Evolutionary conservation across 2,797 vertebrate species (phyloP), one percentile per base, ranked within the genome.

Genomic region (Sebastolobus altivelis): DNA sequence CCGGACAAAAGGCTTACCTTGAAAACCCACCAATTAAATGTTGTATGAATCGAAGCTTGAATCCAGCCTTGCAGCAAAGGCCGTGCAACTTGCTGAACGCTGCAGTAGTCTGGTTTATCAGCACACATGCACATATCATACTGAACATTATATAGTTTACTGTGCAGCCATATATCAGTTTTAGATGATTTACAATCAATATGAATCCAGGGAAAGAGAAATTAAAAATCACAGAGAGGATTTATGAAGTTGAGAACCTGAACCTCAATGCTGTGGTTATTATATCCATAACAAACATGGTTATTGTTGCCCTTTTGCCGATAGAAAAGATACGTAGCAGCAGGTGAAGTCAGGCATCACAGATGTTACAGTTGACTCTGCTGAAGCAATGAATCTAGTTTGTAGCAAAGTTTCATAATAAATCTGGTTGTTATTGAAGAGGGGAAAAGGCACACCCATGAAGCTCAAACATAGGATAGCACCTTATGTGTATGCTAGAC

Each of bases 401-500:
- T 67, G 71, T 72, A 85, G 89, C 81, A 92, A 91, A 88, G 90
- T 86, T 81, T 84, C 27, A 68, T 65, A 52, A 52, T 52, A 74
- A 40, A 78, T 84, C 18, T 75, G 81, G 88, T 68, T 69, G 69
- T 72, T 40, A 52, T 6, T 67, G 74, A 79, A 82, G 78, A 75
- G 65, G 55, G 66, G 73, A 67, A 67, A 92, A 95, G 93, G 92
- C 88, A 92, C 90, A 86, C 84, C 89, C 86, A 90, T 87, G 87
- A 86, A 87, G 86, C 71, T 85, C 27, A 59, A 80, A 87, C 89
- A 86, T 73, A 89, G 91, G 89, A 92, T 80, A 92, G 90, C 92
- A 93, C 90, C 92, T 88, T 31, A 49, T 79, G 70, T 65, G 68
- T 78, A 68, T 79, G 82, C 81, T 81, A 25, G 72, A 81, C 54